phyloP scores from a whole-genome alignment of 2,113 vertebrate genomes.

The Spilogale gracilis region DNA sequence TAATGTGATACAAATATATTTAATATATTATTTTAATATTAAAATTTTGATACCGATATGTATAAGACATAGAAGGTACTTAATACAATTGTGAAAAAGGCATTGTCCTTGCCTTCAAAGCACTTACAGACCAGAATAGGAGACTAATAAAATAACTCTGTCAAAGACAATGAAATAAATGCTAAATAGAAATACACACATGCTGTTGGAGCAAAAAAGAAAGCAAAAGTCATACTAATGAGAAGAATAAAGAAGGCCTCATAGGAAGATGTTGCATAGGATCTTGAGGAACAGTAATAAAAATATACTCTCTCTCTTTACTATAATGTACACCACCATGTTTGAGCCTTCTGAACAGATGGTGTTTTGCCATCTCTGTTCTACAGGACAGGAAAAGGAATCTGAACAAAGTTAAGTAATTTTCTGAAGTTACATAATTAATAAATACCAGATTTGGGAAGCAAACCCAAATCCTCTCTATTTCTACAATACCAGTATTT shows the following conservation, averaged over 20 bases:
- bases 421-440: neutral
- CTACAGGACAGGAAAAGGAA: neutral
- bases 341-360: neutral
- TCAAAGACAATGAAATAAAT: constrained; percentile 48
- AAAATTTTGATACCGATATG: neutral
- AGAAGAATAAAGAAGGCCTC: neutral
- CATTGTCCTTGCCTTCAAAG: constrained; percentile 24
- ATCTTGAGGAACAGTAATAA: constrained; percentile 1
- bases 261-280: neutral
- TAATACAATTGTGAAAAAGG: constrained; percentile 30
- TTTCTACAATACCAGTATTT: neutral
- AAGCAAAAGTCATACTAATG: constrained; percentile 17
- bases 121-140: constrained; percentile 28
- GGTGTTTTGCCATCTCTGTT: neutral
- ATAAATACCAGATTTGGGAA: constrained; percentile 32
- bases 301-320: neutral
- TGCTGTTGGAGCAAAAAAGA: neutral
- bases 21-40: constrained; percentile 53
- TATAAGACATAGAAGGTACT: neutral
- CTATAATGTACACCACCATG: neutral
- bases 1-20: neutral
- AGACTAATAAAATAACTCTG: neutral
- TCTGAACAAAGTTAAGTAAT: neutral
- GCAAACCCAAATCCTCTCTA: constrained; percentile 4
- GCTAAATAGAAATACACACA: constrained; percentile 33